Conservation (phyloP, 2,888 invertebrate species). For the Agonum fuliginosum region DNA sequence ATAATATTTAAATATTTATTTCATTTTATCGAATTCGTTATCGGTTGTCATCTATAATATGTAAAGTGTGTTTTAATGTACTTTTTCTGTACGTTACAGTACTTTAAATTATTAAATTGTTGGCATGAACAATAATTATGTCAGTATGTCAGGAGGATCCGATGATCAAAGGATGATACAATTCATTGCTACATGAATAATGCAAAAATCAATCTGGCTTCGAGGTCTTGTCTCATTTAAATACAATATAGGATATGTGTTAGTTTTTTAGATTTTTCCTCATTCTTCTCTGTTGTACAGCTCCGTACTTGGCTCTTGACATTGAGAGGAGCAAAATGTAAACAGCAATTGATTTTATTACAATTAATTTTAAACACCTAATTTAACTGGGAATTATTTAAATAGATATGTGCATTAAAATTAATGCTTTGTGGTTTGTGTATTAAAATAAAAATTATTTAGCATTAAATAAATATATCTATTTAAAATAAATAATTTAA, state of each 20-base stretch:
- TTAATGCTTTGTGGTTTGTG: too few relatives aligned
- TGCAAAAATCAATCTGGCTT: constrained; percentile 20
- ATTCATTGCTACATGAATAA: constrained; percentile 31
- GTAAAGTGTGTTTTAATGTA: not conserved
- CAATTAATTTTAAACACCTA: not conserved
- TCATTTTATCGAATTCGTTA: not conserved
- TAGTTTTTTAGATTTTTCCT: constrained; percentile 11
- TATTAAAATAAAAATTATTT: too few relatives aligned
- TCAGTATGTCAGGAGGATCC: not conserved
- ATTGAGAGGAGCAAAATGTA: not conserved
- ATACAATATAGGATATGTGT: constrained; percentile 27
- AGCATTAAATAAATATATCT: too few relatives aligned
- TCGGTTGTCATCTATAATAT: not conserved
- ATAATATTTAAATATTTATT: not conserved
- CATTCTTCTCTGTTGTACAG: constrained; percentile 8
- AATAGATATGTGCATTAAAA: too few relatives aligned
- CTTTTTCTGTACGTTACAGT: not conserved
- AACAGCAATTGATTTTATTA: not conserved
- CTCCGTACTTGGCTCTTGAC: constrained; percentile 35
- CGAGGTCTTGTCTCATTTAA: constrained; percentile 38
- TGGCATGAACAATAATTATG: constrained; percentile 7
- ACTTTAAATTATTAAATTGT: constrained; percentile 8
- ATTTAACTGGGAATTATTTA: not conserved
- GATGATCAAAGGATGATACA: constrained; percentile 17
- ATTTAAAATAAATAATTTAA: too few relatives aligned